Base-by-base conservation (phyloP, 2,797 vertebrate genomes). In the Enoplosus armatus region DNA sequence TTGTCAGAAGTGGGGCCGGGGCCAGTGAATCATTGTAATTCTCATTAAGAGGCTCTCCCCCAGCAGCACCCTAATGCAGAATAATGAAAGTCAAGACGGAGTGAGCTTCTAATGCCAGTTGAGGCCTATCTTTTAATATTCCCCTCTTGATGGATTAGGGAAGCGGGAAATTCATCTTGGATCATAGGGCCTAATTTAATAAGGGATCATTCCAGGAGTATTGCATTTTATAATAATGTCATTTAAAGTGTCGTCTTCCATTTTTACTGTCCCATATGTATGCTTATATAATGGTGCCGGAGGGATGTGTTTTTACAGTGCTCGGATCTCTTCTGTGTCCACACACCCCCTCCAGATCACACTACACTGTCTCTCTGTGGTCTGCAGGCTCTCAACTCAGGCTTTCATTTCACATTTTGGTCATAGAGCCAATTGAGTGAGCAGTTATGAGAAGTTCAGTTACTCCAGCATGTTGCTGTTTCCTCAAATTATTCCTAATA, bases 221-320 rank as follows among this genome's bases (percentile, higher is more conserved):
- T 99, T 99, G 98, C 98, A 99, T 99, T 99, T 99, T 99, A 99
- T 99, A 99, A 99, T 99, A 98, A 99, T 99, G 98, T 99, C 98
- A 99, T 99, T 99, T 99, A 98, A 99, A 98, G 98, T 99, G 98
- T 99, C 98, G 97, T 98, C 97, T 99, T 98, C 98, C 97, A 99
- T 99, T 99, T 97, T 96, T 97, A 96, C 98, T 95, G 96, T 98
- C 98, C 98, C 98, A 97, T 97, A 98, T 97, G 98, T 97, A 97
- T 97, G 97, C 97, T 99, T 99, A 98, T 98, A 98, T 82, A 97
- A 97, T 96, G 96, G 96, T 97, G 97, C 97, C 97, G 91, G 88
- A 95, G 98, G 98, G 97, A 98, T 96, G 96, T 97, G 97, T 96
- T 97, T 93, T 98, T 97, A 98, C 97, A 96, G 95, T 87, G 93